Evolutionary conservation across 1,140 invertebrate genomes (phyloP).

Genomic region (Lerema accius): DNA sequence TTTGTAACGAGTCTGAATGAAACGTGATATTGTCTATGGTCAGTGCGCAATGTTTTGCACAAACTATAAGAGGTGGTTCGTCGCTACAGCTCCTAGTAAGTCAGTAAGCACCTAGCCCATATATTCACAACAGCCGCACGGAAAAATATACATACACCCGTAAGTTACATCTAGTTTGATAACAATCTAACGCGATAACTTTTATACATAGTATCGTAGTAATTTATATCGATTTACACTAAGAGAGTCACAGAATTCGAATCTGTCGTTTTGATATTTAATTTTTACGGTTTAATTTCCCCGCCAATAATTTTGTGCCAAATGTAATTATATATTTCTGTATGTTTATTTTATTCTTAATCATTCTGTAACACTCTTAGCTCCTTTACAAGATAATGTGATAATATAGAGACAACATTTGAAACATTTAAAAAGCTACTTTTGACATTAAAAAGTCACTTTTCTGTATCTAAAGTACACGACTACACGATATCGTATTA

Average conservation of each 20-base stretch:
- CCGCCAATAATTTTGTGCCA: slow-evolving; percentile 7
- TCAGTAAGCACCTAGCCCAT: slow-evolving; percentile 63
- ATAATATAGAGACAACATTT: slow-evolving; percentile 23
- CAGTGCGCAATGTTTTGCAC: not conserved
- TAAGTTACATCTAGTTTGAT: slow-evolving; percentile 66
- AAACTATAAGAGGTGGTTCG: slow-evolving; percentile 29
- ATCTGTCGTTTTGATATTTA: not conserved
- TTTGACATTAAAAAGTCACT: slow-evolving; percentile 17
- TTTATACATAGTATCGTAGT: slow-evolving; percentile 43
- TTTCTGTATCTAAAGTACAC: slow-evolving; percentile 7
- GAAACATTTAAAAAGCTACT: slow-evolving; percentile 27
- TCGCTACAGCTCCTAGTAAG: slow-evolving; percentile 10
- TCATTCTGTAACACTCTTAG: slow-evolving; percentile 11
- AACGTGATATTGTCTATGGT: too few relatives aligned
- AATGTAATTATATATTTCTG: too few relatives aligned
- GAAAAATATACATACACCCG: slow-evolving; percentile 65
- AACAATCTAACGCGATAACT: slow-evolving; percentile 64
- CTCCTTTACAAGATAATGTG: not conserved
- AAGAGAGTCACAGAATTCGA: slow-evolving; percentile 18
- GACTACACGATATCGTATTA: slow-evolving; percentile 12
- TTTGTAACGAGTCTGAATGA: too few relatives aligned
- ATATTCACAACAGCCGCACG: slow-evolving; percentile 58
- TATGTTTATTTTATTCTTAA: too few relatives aligned
- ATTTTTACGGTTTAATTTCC: too few relatives aligned
- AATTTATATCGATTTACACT: slow-evolving; percentile 24